Evolutionary conservation across 2,888 invertebrate species (phyloP).

Genomic region (Acrocera orbiculus): DNA sequence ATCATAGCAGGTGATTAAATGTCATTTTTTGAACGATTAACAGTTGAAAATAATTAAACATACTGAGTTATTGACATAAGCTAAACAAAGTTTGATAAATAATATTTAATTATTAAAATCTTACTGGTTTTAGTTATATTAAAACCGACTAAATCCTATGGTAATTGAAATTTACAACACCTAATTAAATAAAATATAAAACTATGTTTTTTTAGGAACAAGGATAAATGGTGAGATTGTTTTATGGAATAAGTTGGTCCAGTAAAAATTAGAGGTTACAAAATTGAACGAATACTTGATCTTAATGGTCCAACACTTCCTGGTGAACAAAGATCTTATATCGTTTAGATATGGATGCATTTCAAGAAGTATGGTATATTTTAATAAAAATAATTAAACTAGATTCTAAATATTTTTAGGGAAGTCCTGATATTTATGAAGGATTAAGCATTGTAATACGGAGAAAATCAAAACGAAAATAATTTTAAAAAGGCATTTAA

Average conservation of each 20-base stretch:
- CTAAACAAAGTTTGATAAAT: too few relatives aligned
- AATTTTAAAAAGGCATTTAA: slow-evolving; percentile 95
- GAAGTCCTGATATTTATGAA: slow-evolving; percentile 55
- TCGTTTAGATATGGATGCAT: slow-evolving; percentile 70
- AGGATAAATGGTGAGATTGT: slow-evolving; percentile 62
- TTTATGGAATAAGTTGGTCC: slow-evolving; percentile 89
- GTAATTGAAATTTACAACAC: slow-evolving; percentile 29
- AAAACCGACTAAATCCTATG: slow-evolving; percentile 66
- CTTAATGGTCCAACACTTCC: slow-evolving; percentile 90
- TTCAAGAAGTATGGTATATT: slow-evolving; percentile 45
- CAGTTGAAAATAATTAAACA: too few relatives aligned
- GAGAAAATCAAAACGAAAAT: slow-evolving; percentile 98
- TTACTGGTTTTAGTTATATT: slow-evolving; percentile 88
- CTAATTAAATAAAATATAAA: neutral
- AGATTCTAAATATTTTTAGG: slow-evolving; percentile 22
- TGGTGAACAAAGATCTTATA: slow-evolving; percentile 91
- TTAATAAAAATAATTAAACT: neutral
- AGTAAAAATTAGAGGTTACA: slow-evolving; percentile 86
- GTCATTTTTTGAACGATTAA: too few relatives aligned
- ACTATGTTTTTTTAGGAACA: slow-evolving; percentile 40
- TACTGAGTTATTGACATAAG: too few relatives aligned
- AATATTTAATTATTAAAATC: too few relatives aligned
- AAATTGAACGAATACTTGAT: slow-evolving; percentile 96
- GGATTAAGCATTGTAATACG: slow-evolving; percentile 94
- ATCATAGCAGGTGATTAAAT: too few relatives aligned